Evolutionary conservation across 1,140 invertebrate genomes (phyloP), one percentile per base, ranked within the genome.

Genomic region (Probaryconus sp.): DNA sequence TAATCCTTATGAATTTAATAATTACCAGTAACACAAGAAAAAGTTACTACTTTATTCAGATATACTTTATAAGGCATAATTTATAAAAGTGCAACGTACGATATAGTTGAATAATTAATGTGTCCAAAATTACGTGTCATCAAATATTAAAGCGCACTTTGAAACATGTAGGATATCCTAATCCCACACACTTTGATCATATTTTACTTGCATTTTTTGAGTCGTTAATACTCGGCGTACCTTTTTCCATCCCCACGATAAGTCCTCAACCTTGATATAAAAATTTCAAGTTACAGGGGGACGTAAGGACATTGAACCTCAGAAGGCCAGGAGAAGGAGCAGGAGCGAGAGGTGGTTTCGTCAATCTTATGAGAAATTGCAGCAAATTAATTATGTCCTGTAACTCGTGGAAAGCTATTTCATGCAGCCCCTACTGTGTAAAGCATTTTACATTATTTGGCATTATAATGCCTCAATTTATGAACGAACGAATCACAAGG

Each of bases 171-270:
- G 33, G 31, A 63, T 67, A 42, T 50, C 50, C 56, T 73, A 73
- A 73, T 73, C 63, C 61, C 43, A 64, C n/a, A n/a, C 45, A 73
- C 70, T 73, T 67, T 67, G 70, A 67, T 67, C 63, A 73, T 67
- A 73, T 73, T 72, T 73, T 73, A 55, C 42, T 47, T 73, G 42
- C 63, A 73, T 73, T 73, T 73, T 73, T 73, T 50, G 67, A 67
- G 42, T 67, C 48, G 42, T 67, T 73, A 73, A 73, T 73, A 73
- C 56, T 50, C 60, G 47, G 7, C 40, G 40, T n/a, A 28, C 55
- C 42, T 48, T 48, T 64, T 45, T 26, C 24, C 60, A 55, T 43
- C 69, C 55, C 61, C 48, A 42, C 47, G 21, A 47, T 47, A 45
- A 60, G 69, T 47, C 60, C n/a, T 14, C 30, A 51, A 47, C 30